Evolutionary conservation across 2,888 invertebrate species (phyloP).

Genomic region (Caenorhabditis sp.): DNA sequence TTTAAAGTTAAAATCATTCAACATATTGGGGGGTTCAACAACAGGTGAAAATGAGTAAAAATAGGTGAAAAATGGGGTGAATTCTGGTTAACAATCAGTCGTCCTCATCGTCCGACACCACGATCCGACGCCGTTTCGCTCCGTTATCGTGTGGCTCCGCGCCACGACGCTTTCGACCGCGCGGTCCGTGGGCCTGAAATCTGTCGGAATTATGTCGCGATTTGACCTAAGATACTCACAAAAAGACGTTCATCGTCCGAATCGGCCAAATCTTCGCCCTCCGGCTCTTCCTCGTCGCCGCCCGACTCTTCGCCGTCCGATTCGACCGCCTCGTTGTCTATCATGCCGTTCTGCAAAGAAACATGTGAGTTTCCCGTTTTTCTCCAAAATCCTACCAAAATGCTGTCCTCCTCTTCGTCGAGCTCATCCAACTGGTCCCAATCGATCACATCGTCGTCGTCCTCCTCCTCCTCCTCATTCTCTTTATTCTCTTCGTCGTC

Average conservation of each 20-base stretch:
- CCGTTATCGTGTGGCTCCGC: constrained; percentile 1
- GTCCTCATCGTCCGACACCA: constrained; percentile 49
- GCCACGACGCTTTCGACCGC: constrained; percentile 15
- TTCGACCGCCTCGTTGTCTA: constrained; percentile 31
- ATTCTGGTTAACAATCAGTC: not conserved
- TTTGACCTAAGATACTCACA: constrained; percentile 15
- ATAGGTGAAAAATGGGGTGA: not conserved
- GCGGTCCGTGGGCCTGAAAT: constrained; percentile 25
- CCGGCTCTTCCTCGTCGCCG: constrained; percentile 11
- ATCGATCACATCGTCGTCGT: constrained; percentile 22
- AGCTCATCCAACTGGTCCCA: constrained; percentile 28
- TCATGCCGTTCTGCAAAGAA: not conserved
- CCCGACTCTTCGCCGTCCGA: constrained; percentile 8
- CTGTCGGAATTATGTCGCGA: not conserved
- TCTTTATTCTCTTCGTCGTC: constrained; percentile 13
- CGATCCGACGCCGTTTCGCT: constrained; percentile 33
- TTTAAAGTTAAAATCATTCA: no score
- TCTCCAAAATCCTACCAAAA: not conserved
- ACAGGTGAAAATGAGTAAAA: not conserved
- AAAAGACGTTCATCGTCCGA: constrained; percentile 43
- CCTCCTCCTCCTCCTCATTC: constrained; percentile 20
- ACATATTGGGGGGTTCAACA: no score
- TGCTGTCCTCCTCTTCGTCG: constrained; percentile 19
- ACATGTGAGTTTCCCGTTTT: not conserved
- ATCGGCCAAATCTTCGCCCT: constrained; percentile 22